A percentile compares a stretch with the other conserved stretches of the same genome.
phyloP scores from a whole-genome alignment of 2,888 invertebrate species.

The Diachrysia chrysitis region DNA sequence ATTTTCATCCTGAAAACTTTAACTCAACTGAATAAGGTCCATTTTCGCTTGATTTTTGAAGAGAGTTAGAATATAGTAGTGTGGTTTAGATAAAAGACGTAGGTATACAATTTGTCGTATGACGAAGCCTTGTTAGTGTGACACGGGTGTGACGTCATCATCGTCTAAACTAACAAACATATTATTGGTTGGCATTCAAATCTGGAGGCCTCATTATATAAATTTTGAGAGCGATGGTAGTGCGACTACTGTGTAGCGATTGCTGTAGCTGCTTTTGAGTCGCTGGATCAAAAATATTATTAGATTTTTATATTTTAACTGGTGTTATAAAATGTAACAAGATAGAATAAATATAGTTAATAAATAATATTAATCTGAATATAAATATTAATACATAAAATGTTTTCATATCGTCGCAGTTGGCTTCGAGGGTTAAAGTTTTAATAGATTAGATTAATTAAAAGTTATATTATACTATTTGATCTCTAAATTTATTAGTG shows the following conservation, averaged over 20 bases:
- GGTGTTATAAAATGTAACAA: too few relatives aligned
- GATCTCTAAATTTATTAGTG: not conserved
- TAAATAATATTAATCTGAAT: not conserved
- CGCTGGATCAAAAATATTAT: not conserved
- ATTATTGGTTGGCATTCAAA: slow-evolving; percentile 63
- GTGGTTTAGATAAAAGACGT: slow-evolving; percentile 65
- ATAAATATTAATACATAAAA: not conserved
- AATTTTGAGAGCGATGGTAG: slow-evolving; percentile 4
- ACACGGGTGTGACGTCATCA: slow-evolving; percentile 73
- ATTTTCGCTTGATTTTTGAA: slow-evolving; percentile 16
- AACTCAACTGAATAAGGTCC: not conserved
- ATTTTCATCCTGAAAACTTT: not conserved
- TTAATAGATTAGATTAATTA: not conserved
- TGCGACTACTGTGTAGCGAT: slow-evolving; percentile 12
- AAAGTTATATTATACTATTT: not conserved
- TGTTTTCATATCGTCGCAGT: not conserved
- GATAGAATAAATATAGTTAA: not conserved
- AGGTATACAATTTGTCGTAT: slow-evolving; percentile 71
- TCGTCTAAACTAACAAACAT: slow-evolving; percentile 61
- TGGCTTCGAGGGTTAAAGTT: not conserved
- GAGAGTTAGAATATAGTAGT: slow-evolving; percentile 31
- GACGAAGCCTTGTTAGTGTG: slow-evolving; percentile 71
- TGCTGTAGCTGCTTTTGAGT: not conserved
- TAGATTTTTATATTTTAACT: not conserved
- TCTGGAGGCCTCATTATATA: slow-evolving; percentile 26